These are phyloP conservation scores for Hylia prasina DNA, from an alignment of 2,113 vertebrate genomes.

Conservation along the genomic window DNA sequence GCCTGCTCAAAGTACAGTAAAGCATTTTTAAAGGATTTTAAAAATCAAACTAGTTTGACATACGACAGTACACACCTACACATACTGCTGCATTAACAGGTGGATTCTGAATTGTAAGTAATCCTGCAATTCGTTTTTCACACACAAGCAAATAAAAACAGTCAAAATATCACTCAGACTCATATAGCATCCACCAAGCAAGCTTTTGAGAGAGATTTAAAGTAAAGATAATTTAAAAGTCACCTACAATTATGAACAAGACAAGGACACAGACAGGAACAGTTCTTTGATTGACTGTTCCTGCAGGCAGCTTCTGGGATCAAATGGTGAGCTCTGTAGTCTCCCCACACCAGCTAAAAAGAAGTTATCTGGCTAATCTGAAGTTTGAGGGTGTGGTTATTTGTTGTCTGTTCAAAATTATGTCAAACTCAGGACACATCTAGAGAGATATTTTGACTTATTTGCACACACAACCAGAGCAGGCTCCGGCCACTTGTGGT, in stretches of 20 bases:
- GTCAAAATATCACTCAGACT: constrained; percentile 68
- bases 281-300: constrained; percentile 8
- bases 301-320: constrained; percentile 22
- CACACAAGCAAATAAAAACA: constrained; percentile 61
- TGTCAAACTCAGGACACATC: constrained; percentile 12
- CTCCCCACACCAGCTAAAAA: constrained; percentile 24
- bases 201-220: constrained; percentile 52
- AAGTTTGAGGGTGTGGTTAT: not conserved
- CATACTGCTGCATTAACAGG: constrained; percentile 52
- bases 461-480: constrained; percentile 31
- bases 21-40: constrained; percentile 56
- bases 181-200: constrained; percentile 59
- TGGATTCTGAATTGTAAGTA: constrained; percentile 55
- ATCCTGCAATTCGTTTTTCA: constrained; percentile 58
- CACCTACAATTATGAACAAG: constrained; percentile 56
- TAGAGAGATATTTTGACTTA: constrained; percentile 67
- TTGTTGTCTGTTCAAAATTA: not conserved
- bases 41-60: constrained; percentile 61
- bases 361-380: not conserved
- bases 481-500: constrained; percentile 25
- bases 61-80: constrained; percentile 55
- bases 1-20: constrained; percentile 46
- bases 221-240: constrained; percentile 41
- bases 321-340: constrained; percentile 17
- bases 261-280: constrained; percentile 25